Evolutionary conservation across 2,113 vertebrate species (phyloP).

Genomic region (Chaenogobius annularis): DNA sequence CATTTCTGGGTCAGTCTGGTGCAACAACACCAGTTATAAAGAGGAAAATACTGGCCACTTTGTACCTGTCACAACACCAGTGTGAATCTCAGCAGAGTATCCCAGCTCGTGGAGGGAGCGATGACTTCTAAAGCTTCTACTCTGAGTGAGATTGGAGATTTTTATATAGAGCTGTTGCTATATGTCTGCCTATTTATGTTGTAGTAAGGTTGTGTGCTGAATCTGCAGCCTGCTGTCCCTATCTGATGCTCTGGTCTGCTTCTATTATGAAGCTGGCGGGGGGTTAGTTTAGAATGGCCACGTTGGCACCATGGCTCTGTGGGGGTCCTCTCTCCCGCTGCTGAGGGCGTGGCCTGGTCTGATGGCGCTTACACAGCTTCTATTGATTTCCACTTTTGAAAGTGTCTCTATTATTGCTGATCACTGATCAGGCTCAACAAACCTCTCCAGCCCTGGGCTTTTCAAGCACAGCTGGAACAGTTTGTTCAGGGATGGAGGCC

Average conservation of each 20-base stretch:
- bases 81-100: slow-evolving; percentile 39
- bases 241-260: slow-evolving; percentile 68
- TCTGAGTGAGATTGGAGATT: slow-evolving; percentile 41
- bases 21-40: slow-evolving; percentile 32
- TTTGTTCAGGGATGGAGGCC: slow-evolving; percentile 30
- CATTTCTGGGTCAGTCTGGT: slow-evolving; percentile 65
- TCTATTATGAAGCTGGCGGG: slow-evolving; percentile 62
- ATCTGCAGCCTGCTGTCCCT: slow-evolving; percentile 63
- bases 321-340: slow-evolving; percentile 44
- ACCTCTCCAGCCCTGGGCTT: slow-evolving; percentile 24
- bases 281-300: slow-evolving; percentile 44
- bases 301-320: slow-evolving; percentile 46
- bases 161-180: slow-evolving; percentile 54
- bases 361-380: slow-evolving; percentile 30
- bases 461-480: slow-evolving; percentile 46
- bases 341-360: slow-evolving; percentile 43
- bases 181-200: slow-evolving; percentile 47
- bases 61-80: slow-evolving; percentile 52
- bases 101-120: slow-evolving; percentile 36
- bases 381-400: slow-evolving; percentile 67
- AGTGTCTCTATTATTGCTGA: slow-evolving; percentile 63
- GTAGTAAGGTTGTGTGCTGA: slow-evolving; percentile 34
- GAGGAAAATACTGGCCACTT: slow-evolving; percentile 45
- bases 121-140: slow-evolving; percentile 43
- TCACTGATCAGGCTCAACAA: slow-evolving; percentile 49